Percentiles rank a stretch among this genome's conserved stretches.
These are phyloP conservation scores for Drosophila kepulauana DNA, from an alignment of 1,140 invertebrate species.

Conservation along the genomic window DNA sequence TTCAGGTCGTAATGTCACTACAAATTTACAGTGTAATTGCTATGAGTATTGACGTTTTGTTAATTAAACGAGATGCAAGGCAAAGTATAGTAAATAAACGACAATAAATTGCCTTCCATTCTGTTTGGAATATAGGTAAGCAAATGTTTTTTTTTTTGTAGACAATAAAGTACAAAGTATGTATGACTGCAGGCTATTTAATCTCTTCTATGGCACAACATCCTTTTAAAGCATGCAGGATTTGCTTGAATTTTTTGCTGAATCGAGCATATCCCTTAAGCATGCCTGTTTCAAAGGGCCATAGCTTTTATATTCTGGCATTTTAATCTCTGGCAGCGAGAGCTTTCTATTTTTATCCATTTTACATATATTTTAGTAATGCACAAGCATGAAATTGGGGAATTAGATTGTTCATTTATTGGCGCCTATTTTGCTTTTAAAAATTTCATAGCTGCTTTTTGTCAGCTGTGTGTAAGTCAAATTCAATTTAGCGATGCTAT, in stretches of 20 bases:
- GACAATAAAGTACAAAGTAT: no score
- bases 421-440: conserved; percentile 28
- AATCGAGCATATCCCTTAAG: no score
- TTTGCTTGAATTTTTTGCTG: neutral
- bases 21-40: neutral
- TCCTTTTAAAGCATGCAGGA: neutral
- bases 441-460: conserved; percentile 30
- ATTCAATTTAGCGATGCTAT: conserved; percentile 73
- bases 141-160: no score
- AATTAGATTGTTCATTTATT: conserved; percentile 25
- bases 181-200: neutral
- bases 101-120: no score
- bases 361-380: neutral
- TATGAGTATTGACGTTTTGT: neutral
- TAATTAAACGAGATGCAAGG: neutral
- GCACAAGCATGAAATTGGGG: conserved; percentile 6
- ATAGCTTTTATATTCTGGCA: neutral
- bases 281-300: neutral
- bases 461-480: conserved; percentile 53
- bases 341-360: neutral
- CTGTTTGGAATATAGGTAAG: no score
- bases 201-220: neutral
- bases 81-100: no score
- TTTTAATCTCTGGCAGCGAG: conserved; percentile 1
- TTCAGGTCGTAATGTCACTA: conserved; percentile 1